Evolutionary conservation across 1,140 invertebrate genomes (phyloP).

Genomic region (Holotrichia oblita): DNA sequence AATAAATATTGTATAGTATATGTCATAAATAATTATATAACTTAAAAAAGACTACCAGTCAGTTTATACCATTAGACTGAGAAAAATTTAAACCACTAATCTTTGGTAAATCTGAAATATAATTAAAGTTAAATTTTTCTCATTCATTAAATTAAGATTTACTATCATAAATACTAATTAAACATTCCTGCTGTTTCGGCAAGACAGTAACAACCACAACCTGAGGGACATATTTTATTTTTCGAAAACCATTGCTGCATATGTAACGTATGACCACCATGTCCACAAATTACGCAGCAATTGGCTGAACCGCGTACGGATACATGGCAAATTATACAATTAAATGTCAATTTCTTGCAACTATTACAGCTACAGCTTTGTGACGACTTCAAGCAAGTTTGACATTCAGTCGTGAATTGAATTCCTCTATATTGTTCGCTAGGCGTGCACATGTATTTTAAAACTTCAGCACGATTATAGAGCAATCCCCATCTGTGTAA

Average conservation of each 20-base stretch:
- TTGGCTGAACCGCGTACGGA: constrained; percentile 85
- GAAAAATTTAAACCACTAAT: constrained; percentile 18
- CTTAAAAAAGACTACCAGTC: neutral
- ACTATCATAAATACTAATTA: constrained; percentile 43
- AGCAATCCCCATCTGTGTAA: constrained; percentile 83
- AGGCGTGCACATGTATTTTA: constrained; percentile 77
- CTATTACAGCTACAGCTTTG: constrained; percentile 72
- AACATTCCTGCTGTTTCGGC: constrained; percentile 66
- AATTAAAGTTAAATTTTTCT: constrained; percentile 30
- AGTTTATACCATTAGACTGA: neutral
- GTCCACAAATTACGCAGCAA: constrained; percentile 86
- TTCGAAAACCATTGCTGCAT: constrained; percentile 81
- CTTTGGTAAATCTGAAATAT: constrained; percentile 16
- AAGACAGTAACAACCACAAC: constrained; percentile 90
- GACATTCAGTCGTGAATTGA: constrained; percentile 81
- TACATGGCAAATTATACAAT: constrained; percentile 86
- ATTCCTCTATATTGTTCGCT: constrained; percentile 73
- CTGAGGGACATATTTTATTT: constrained; percentile 75
- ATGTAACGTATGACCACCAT: constrained; percentile 89
- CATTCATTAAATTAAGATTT: constrained; percentile 2
- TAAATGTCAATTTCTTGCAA: constrained; percentile 55
- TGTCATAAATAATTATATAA: neutral
- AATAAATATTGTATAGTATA: neutral
- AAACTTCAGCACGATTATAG: constrained; percentile 82
- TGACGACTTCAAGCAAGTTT: constrained; percentile 70